Evolutionary conservation across 2,797 vertebrate species (phyloP).

Genomic region (Crenuchus spilurus): DNA sequence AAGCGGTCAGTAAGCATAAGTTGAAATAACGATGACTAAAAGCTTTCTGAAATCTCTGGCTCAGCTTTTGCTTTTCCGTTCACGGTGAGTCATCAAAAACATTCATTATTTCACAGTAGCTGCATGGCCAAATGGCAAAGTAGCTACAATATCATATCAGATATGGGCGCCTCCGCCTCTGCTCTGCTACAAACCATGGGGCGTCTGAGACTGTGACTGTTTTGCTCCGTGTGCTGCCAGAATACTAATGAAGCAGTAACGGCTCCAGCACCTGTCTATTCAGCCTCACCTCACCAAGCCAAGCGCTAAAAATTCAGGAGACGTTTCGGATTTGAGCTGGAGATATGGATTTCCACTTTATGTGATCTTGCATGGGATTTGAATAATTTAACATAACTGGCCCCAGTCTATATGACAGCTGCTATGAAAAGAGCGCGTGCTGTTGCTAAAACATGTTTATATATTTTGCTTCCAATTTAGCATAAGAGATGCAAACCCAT

Average conservation of each 20-base stretch:
- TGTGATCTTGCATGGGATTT: conserved; percentile 14
- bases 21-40: background rate
- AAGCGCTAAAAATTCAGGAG: conserved; percentile 28
- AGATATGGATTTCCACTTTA: conserved; percentile 9
- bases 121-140: conserved; percentile 48
- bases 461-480: conserved; percentile 2
- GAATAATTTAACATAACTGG: conserved; percentile 7
- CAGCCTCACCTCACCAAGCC: conserved; percentile 33
- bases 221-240: conserved; percentile 51
- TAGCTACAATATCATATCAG: conserved; percentile 58
- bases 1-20: background rate
- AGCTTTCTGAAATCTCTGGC: background rate
- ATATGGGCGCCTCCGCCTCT: conserved; percentile 18
- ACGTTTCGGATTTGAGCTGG: background rate
- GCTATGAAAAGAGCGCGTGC: background rate
- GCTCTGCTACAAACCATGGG: conserved; percentile 58
- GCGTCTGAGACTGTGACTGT: conserved; percentile 55
- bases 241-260: conserved; percentile 65
- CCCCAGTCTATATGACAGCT: conserved; percentile 1
- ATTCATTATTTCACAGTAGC: conserved; percentile 61
- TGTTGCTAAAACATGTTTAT: background rate
- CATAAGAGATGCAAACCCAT: background rate
- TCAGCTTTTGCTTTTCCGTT: conserved; percentile 31
- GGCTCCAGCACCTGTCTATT: conserved; percentile 47
- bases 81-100: conserved; percentile 61